Evolutionary conservation across 2,797 vertebrate genomes (phyloP).

Genomic region (Mastacembelus armatus): DNA sequence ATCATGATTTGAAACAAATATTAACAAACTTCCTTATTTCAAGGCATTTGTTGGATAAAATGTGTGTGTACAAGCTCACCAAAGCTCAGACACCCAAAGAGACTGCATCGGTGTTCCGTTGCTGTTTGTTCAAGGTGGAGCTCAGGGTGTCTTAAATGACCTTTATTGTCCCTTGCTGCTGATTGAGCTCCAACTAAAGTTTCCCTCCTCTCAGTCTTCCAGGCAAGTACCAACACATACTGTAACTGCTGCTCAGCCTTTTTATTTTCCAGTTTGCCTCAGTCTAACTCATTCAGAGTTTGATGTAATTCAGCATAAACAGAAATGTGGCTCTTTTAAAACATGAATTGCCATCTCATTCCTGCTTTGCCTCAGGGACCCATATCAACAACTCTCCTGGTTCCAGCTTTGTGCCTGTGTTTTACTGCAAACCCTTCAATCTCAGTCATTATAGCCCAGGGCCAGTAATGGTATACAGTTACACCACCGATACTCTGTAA

Average conservation of each 20-base stretch:
- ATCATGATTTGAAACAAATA: neutral
- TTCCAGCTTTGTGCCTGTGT: slow-evolving; percentile 49
- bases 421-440: slow-evolving; percentile 77
- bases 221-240: slow-evolving; percentile 78
- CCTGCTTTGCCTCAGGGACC: slow-evolving; percentile 26
- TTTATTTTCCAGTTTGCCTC: slow-evolving; percentile 19
- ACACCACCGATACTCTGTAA: slow-evolving; percentile 77
- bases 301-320: slow-evolving; percentile 35
- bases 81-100: neutral
- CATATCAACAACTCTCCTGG: slow-evolving; percentile 59
- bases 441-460: slow-evolving; percentile 80
- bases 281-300: slow-evolving; percentile 23
- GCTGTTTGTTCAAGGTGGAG: slow-evolving; percentile 72
- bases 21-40: neutral
- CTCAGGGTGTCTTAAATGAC: slow-evolving; percentile 61
- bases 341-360: slow-evolving; percentile 37
- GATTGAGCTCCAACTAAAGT: slow-evolving; percentile 72
- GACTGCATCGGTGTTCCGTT: slow-evolving; percentile 12
- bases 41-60: neutral
- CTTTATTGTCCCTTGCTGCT: slow-evolving; percentile 70
- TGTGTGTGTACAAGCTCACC: neutral
- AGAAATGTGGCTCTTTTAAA: slow-evolving; percentile 38
- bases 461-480: slow-evolving; percentile 81
- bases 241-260: slow-evolving; percentile 33
- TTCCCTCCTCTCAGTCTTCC: slow-evolving; percentile 50